Evolutionary conservation across 2,797 vertebrate species (phyloP), one percentile per base, ranked within the genome.

Genomic region (Enteromius paludinosus): DNA sequence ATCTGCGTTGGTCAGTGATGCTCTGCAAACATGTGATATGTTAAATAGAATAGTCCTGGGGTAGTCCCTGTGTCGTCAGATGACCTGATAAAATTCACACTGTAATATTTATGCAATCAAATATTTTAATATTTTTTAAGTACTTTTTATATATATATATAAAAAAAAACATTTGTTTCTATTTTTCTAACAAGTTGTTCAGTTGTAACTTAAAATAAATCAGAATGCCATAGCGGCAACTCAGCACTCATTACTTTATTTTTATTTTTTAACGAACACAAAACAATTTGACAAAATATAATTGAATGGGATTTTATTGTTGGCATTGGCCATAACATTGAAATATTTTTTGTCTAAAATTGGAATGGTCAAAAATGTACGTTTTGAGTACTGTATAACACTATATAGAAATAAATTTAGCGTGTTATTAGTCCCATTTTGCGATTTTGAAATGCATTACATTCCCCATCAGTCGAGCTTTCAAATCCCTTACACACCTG

Each of bases 1-100:
- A 91, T 90, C 88, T 89, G 82, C 71, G 33, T 75, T 89, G 86
- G 86, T 86, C 92, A 93, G 89, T 90, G 87, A 88, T 90, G 92
- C 84, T 88, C 86, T 90, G 86, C 91, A 90, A 90, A 35, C 25
- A 59, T 9, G 15, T 33, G 33, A 52, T n/a, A n/a, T 62, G 61
- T 74, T 62, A n/a, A n/a, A 47, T 2, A 30, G 3, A 12, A 66
- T 45, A 69, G 47, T 15, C 1, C 6, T 35, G 33, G 56, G 56
- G 20, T 56, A 43, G n/a, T n/a, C n/a, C n/a, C n/a, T n/a, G 61
- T 28, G 23, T 18, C 2, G 3, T 30, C 5, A 43, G 74, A 62
- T 62, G 38, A 20, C 23, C 18, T 18, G 4, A 61, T 23, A 56
- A 17, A 56, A 54, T 35, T n/a, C 5, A 23, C 18, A 33, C 18